Evolutionary conservation across 2,797 vertebrate species (phyloP).

Genomic region (Rhinoraja longicauda): DNA sequence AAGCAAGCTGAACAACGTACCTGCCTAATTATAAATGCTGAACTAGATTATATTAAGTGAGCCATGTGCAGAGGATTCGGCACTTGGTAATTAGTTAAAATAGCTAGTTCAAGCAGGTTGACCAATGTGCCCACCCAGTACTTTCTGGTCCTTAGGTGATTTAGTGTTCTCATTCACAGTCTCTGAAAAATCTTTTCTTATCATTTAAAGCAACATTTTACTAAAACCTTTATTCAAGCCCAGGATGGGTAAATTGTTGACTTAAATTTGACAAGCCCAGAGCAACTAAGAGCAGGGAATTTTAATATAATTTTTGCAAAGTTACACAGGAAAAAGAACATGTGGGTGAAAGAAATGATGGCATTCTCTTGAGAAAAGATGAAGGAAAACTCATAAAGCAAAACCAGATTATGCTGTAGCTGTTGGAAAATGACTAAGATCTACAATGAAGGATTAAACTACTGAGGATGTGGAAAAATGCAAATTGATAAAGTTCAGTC

Average conservation of each 20-base stretch:
- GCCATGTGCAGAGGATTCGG: neutral
- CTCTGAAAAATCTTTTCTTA: neutral
- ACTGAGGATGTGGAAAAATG: neutral
- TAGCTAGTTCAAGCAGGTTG: neutral
- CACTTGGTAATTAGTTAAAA: neutral
- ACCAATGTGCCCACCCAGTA: neutral
- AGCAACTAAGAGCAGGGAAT: neutral
- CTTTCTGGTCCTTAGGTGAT: neutral
- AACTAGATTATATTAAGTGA: no score
- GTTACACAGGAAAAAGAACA: neutral
- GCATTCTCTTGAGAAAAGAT: neutral
- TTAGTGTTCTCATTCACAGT: neutral
- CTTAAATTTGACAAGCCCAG: neutral
- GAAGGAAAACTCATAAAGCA: neutral
- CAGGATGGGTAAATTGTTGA: neutral
- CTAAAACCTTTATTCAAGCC: neutral
- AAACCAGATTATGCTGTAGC: neutral
- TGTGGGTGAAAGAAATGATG: neutral
- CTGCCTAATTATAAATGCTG: neutral
- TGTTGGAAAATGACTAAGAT: neutral
- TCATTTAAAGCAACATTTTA: neutral
- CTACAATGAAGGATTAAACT: neutral
- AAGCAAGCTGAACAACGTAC: neutral
- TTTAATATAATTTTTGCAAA: neutral
- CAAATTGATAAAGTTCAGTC: neutral